Evolutionary conservation across 64 coral and sea anemone species (phyloP).

Genomic region (Montipora sp.): DNA sequence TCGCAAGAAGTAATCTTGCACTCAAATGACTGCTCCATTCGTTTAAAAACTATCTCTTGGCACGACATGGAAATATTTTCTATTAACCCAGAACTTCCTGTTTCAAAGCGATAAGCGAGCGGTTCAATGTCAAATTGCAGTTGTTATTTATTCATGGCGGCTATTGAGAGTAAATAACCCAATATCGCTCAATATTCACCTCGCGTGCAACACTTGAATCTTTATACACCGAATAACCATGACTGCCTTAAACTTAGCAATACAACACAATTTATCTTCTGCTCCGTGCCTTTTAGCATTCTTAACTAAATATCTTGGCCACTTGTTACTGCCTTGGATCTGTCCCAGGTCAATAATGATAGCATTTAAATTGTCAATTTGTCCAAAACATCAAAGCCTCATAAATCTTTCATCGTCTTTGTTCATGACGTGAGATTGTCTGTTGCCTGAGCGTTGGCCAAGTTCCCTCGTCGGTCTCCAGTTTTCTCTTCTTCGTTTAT

Average conservation of each 20-base stretch:
- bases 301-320: background rate
- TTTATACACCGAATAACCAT: slow-evolving; percentile 15
- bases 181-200: slow-evolving; percentile 37
- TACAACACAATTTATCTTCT: background rate
- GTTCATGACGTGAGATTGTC: slow-evolving; percentile 38
- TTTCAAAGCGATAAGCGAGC: slow-evolving; percentile 17
- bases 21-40: slow-evolving; percentile 42
- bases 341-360: slow-evolving; percentile 21
- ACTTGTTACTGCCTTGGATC: background rate
- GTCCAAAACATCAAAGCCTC: slow-evolving; percentile 29
- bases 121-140: slow-evolving; percentile 48
- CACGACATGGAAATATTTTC: slow-evolving; percentile 27
- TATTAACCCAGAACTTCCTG: slow-evolving; percentile 51
- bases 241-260: background rate
- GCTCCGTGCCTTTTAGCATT: background rate
- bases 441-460: background rate
- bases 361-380: slow-evolving; percentile 25
- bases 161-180: slow-evolving; percentile 28
- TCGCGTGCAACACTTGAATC: slow-evolving; percentile 43
- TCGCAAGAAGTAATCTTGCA: background rate
- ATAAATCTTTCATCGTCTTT: slow-evolving; percentile 54
- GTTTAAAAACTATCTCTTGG: slow-evolving; percentile 38
- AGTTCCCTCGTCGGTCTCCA: background rate
- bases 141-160: slow-evolving; percentile 39
- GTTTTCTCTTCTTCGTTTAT: background rate